Evolutionary conservation across 2,113 vertebrate genomes (phyloP).

Genomic region (Triplophysa siluroides): DNA sequence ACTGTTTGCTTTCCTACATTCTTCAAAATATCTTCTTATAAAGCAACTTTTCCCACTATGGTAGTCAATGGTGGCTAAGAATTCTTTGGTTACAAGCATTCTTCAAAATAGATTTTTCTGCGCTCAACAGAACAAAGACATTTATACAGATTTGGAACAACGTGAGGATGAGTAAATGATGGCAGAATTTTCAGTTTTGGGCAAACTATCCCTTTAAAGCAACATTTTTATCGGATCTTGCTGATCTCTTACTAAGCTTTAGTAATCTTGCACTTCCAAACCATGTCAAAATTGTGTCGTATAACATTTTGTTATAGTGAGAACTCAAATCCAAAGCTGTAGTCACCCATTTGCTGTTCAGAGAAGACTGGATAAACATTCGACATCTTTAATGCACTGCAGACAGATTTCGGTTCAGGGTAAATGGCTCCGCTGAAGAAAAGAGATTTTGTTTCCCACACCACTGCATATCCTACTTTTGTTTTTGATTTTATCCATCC

Average conservation of each 20-base stretch:
- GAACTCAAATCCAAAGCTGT: background rate
- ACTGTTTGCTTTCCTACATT: too few species aligned
- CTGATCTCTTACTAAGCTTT: background rate
- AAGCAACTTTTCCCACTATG: too few species aligned
- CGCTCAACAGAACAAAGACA: too few species aligned
- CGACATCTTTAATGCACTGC: background rate
- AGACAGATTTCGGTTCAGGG: conserved; percentile 30
- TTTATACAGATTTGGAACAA: too few species aligned
- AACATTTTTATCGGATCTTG: background rate
- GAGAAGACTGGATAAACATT: conserved; percentile 13
- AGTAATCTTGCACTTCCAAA: background rate
- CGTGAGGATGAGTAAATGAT: too few species aligned
- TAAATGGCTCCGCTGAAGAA: conserved; percentile 54
- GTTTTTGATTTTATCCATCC: conserved; percentile 68
- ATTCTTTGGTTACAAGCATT: too few species aligned
- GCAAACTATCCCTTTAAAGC: too few species aligned
- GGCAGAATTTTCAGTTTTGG: too few species aligned
- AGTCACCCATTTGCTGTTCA: background rate
- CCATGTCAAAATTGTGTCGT: background rate
- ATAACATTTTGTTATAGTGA: background rate
- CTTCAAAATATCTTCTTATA: too few species aligned
- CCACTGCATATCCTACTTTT: conserved; percentile 60
- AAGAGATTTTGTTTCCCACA: conserved; percentile 58
- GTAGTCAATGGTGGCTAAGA: too few species aligned
- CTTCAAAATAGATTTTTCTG: too few species aligned